phyloP scores from a whole-genome alignment of 30 jellyfish, hydroid and myxozoan genomes.

The Aurelia aurita complex sp. Pacific region DNA sequence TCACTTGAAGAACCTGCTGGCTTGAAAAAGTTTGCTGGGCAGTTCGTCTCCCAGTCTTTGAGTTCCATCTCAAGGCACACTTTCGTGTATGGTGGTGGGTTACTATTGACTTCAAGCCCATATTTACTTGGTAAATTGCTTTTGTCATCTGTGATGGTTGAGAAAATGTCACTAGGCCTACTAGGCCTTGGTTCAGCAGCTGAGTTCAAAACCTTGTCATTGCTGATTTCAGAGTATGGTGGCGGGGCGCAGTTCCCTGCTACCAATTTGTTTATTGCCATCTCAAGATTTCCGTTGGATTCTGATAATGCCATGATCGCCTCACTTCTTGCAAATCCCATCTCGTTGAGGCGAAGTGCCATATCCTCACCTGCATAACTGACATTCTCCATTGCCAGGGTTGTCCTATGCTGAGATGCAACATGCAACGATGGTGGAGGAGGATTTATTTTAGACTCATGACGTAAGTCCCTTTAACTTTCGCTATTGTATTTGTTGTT shows the following conservation, averaged over 20 bases:
- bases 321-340: constrained; percentile 86
- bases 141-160: neutral
- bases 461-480: too few species aligned
- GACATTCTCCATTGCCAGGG: too few species aligned
- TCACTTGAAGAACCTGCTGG: constrained; percentile 5
- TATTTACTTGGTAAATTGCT: neutral
- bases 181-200: neutral
- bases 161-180: constrained; percentile 1
- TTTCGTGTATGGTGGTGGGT: constrained; percentile 78
- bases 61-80: constrained; percentile 59
- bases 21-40: constrained; percentile 49
- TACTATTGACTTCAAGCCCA: constrained; percentile 16
- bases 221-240: constrained; percentile 65
- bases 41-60: constrained; percentile 78
- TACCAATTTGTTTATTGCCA: constrained; percentile 72
- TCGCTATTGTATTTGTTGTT: too few species aligned
- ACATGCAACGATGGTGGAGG: too few species aligned
- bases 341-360: constrained; percentile 52
- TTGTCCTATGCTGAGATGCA: too few species aligned
- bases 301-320: constrained; percentile 84
- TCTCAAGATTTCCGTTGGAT: constrained; percentile 71
- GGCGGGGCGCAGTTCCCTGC: constrained; percentile 91
- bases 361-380: too few species aligned
- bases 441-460: too few species aligned
- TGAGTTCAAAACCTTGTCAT: neutral